Evolutionary conservation across 2,888 invertebrate genomes (phyloP).

Genomic region (Rugalucina vietnamica): DNA sequence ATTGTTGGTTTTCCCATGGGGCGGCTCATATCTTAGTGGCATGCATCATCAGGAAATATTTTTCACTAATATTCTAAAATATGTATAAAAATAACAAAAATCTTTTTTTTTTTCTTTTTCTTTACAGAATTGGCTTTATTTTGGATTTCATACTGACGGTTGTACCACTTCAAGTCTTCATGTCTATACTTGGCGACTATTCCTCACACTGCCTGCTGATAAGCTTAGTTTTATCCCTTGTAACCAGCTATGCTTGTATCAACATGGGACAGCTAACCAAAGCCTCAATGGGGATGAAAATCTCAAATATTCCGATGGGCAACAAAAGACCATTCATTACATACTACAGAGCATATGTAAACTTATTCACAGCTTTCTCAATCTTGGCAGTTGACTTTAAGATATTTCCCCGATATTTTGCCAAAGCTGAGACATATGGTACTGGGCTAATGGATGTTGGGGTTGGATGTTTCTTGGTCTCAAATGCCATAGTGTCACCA

Average conservation of each 20-base stretch:
- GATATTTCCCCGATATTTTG: constrained; percentile 92
- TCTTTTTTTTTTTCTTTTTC: too few relatives aligned
- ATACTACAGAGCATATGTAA: constrained; percentile 76
- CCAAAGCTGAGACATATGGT: constrained; percentile 94
- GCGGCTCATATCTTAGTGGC: too few relatives aligned
- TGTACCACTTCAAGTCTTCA: constrained; percentile 68
- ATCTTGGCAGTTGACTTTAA: constrained; percentile 98
- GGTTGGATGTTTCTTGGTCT: constrained; percentile 90
- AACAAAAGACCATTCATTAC: constrained; percentile 74
- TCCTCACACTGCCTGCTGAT: constrained; percentile 33
- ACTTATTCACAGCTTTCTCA: constrained; percentile 85
- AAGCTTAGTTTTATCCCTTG: constrained; percentile 1
- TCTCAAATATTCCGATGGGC: constrained; percentile 53
- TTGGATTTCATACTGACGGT: constrained; percentile 73
- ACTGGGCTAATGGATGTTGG: constrained; percentile 96
- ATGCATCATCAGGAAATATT: too few relatives aligned
- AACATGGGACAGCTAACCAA: not conserved
- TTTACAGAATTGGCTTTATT: constrained; percentile 44
- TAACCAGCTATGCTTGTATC: constrained; percentile 26
- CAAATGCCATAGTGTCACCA: constrained; percentile 81
- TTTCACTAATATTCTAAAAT: too few relatives aligned
- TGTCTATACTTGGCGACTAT: constrained; percentile 64
- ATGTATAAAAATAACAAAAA: not conserved
- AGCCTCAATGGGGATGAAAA: constrained; percentile 1
- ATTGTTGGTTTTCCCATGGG: too few relatives aligned